Percentiles rank a stretch among this genome's conserved stretches.
Conservation (phyloP, 2,113 vertebrate genomes). For the Gracilinanus agilis region DNA sequence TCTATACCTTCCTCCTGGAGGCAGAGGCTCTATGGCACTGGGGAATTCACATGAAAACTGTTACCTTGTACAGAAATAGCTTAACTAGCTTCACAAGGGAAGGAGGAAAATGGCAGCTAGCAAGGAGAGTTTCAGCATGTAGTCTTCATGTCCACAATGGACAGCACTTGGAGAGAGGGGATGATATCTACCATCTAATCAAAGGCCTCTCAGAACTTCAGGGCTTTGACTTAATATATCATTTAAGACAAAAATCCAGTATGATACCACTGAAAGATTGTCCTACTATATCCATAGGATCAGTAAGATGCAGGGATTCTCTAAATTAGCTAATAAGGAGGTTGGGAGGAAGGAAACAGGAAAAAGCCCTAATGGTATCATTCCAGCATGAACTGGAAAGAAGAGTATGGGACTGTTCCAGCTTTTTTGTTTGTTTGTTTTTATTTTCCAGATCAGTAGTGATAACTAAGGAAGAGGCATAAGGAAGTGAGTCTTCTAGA, state of each 20-base stretch:
- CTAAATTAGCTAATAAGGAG: not conserved
- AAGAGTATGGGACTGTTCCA: not conserved
- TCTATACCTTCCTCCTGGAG: not conserved
- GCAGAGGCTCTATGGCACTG: not conserved
- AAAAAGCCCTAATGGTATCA: not conserved
- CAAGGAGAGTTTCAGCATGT: not conserved
- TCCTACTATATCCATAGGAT: not conserved
- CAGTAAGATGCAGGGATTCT: not conserved
- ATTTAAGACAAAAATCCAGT: not conserved
- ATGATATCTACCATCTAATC: not conserved
- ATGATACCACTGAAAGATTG: not conserved
- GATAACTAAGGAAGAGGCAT: not conserved
- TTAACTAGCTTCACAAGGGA: not conserved
- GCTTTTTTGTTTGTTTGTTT: not conserved
- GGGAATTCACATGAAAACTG: not conserved
- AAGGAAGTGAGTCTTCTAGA: constrained; percentile 8
- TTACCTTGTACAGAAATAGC: not conserved
- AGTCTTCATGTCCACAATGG: not conserved
- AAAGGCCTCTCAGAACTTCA: not conserved
- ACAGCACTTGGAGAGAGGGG: not conserved
- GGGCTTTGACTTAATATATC: not conserved
- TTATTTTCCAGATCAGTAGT: not conserved
- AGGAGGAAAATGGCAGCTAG: not conserved
- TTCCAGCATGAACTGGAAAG: not conserved
- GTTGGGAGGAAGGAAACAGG: not conserved